Conservation (phyloP, 2,888 invertebrate genomes). For the Torymus auratus region DNA sequence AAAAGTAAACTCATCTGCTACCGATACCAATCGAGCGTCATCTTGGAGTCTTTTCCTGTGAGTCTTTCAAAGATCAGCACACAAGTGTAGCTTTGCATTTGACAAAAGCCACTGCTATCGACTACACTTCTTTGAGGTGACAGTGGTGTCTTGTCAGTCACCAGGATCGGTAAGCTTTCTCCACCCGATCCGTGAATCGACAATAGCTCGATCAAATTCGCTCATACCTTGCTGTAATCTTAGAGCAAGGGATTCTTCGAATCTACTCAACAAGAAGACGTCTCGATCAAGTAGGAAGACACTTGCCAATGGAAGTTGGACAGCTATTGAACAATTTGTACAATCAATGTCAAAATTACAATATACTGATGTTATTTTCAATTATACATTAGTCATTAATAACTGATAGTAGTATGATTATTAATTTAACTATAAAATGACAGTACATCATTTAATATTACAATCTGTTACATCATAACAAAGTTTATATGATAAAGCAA, state of each 20-base stretch:
- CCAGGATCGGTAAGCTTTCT: constrained; percentile 79
- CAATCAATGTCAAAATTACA: constrained; percentile 1
- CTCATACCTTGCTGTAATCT: constrained; percentile 72
- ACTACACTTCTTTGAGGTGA: constrained; percentile 64
- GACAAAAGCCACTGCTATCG: constrained; percentile 73
- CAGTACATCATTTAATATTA: too few species aligned
- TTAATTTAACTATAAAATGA: too few species aligned
- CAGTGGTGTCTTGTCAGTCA: constrained; percentile 79
- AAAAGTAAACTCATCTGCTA: constrained; percentile 73
- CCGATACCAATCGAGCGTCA: constrained; percentile 74
- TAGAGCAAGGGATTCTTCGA: constrained; percentile 51
- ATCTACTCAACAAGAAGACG: constrained; percentile 47
- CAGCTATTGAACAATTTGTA: constrained; percentile 41
- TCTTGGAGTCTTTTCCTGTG: constrained; percentile 67
- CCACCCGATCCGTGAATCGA: constrained; percentile 76
- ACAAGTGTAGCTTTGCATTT: constrained; percentile 57
- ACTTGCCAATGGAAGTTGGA: constrained; percentile 48
- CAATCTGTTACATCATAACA: too few species aligned
- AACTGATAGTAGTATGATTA: too few species aligned
- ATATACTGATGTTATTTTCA: constrained; percentile 22
- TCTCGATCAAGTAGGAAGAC: constrained; percentile 43
- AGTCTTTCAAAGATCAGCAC: constrained; percentile 59
- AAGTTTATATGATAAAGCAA: too few species aligned
- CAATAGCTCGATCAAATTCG: constrained; percentile 71
- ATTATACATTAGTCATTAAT: constrained; percentile 23